phyloP scores from a whole-genome alignment of 2,113 vertebrate species.

The Epinephelus moara region DNA sequence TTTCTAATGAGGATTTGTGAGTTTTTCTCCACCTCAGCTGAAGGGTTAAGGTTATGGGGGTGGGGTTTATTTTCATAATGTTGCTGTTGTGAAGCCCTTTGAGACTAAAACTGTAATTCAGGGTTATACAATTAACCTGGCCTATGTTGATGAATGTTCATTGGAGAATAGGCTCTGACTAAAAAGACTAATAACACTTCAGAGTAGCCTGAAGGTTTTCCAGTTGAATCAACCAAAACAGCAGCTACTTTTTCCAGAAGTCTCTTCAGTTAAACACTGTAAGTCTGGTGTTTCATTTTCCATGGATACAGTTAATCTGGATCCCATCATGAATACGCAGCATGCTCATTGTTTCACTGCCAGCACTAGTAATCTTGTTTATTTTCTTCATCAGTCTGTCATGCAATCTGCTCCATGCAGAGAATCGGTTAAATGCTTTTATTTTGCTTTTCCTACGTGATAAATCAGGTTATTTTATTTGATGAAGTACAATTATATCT shows the following conservation, averaged over 20 bases:
- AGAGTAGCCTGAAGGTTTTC: conserved; percentile 12
- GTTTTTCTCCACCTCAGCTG: conserved; percentile 9
- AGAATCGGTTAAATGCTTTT: conserved; percentile 19
- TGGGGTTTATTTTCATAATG: conserved; percentile 22
- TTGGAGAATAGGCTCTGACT: conserved; percentile 5
- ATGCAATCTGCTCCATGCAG: conserved; percentile 28
- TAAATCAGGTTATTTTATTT: conserved; percentile 23
- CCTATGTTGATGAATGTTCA: conserved; percentile 18
- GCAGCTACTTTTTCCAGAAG: neutral
- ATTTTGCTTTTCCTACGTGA: conserved; percentile 14
- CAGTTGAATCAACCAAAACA: conserved; percentile 40
- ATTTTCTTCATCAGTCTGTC: conserved; percentile 52
- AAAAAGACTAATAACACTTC: conserved; percentile 12
- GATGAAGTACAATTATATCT: conserved; percentile 10
- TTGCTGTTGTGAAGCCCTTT: conserved; percentile 18
- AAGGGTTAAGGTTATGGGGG: neutral
- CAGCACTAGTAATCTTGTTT: conserved; percentile 53
- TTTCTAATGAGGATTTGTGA: conserved; percentile 40
- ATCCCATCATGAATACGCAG: conserved; percentile 26
- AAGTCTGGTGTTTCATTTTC: conserved; percentile 42
- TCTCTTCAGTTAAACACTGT: conserved; percentile 1
- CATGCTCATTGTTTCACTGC: conserved; percentile 32
- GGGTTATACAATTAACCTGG: conserved; percentile 17
- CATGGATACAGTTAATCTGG: conserved; percentile 49
- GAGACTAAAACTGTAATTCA: conserved; percentile 31